Base-by-base conservation (phyloP, 2,113 vertebrate species). In the Cochlearius cochlearius region DNA sequence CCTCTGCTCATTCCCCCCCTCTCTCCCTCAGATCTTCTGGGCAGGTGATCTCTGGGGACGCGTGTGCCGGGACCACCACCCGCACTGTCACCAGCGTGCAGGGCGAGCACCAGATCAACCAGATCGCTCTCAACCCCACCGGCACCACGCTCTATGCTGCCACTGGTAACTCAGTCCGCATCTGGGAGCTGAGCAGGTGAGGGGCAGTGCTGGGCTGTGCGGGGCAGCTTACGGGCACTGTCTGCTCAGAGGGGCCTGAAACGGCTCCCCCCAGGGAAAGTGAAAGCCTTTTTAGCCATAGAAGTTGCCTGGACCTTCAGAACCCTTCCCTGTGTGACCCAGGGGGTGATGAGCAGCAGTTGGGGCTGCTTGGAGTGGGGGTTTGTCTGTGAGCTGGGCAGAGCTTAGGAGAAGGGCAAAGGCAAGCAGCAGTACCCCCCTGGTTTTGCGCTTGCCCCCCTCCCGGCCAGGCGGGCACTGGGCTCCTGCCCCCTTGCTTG, bases 51-150 rank as follows among this genome's bases (percentile, higher is more conserved):
- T 99, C 99, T 2, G 99, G 99, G 11, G 99, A 99, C 0, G 99
- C 98, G 1, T 99, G 99, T 43, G 98, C 98, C 0, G 98, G 99
- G 12, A 98, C 99, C 22, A 98, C 97, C 60, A 99, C 98, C 8
- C 99, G 99, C 29, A 99, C 98, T 2, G 98, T 99, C 92, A 98
- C 98, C 86, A 99, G 98, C 4, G 97, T 98, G 26, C 99, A 99
- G 97, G 99, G 99, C 1, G 99, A 99, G 94, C 98, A 99, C 96
- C 99, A 99, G 97, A 99, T 99, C 97, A 99, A 99, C 98, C 99
- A 99, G 98, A 99, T 99, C 6, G 98, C 99, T 8, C 98, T 99
- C 75, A 99, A 99, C 97, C 99, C 99, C 8, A 96, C 98, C 0
- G 99, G 99, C 79, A 99, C 98, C 62, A 97, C 98, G 82, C 98